phyloP scores from a whole-genome alignment of 2,888 invertebrate genomes.

The Hydraecia micacea region DNA sequence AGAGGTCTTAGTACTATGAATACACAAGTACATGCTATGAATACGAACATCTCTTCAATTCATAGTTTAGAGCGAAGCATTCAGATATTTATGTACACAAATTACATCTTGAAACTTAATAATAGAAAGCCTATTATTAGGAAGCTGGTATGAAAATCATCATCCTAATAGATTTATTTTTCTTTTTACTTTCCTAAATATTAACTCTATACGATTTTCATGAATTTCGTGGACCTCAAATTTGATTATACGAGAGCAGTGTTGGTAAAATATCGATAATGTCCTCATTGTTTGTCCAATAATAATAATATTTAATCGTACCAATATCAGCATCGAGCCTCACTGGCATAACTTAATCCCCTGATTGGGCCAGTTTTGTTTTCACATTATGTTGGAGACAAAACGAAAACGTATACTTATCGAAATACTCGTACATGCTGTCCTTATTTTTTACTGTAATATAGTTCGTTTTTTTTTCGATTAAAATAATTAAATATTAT shows the following conservation, averaged over 20 bases:
- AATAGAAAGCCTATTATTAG: too few species aligned
- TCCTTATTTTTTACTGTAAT: not conserved
- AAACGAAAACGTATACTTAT: not conserved
- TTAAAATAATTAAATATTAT: not conserved
- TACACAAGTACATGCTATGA: slow-evolving; percentile 25
- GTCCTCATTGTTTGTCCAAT: slow-evolving; percentile 26
- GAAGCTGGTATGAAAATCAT: not conserved
- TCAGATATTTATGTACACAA: not conserved
- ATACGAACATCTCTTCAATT: slow-evolving; percentile 19
- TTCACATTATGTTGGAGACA: slow-evolving; percentile 12
- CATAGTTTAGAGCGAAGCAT: not conserved
- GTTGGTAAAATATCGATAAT: slow-evolving; percentile 27
- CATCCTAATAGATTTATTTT: too few species aligned
- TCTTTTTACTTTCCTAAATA: not conserved
- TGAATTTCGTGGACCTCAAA: not conserved
- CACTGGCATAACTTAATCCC: slow-evolving; percentile 30
- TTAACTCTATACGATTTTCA: not conserved
- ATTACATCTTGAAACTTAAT: not conserved
- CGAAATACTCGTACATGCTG: not conserved
- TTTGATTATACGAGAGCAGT: slow-evolving; percentile 10
- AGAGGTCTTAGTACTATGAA: slow-evolving; percentile 8
- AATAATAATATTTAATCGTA: slow-evolving; percentile 39
- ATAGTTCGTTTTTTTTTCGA: not conserved
- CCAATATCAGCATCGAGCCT: slow-evolving; percentile 8
- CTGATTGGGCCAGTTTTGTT: slow-evolving; percentile 21